Conservation (phyloP, 2,797 vertebrate species). For the Ambastaia sidthimunki region DNA sequence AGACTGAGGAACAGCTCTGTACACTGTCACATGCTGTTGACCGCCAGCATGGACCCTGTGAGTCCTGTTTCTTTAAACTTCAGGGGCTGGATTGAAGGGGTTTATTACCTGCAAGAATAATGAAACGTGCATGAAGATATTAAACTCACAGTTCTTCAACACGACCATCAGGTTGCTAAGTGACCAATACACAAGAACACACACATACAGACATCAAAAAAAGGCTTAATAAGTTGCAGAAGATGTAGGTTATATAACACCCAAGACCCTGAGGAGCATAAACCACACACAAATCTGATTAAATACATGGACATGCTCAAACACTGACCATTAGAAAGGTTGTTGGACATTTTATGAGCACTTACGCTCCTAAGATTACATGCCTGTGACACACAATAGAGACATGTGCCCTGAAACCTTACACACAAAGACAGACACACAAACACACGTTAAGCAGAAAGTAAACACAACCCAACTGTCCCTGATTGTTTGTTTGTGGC, state of each 20-base stretch:
- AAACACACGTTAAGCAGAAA: slow-evolving; percentile 56
- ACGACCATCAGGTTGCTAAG: slow-evolving; percentile 21
- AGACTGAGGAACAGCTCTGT: no score
- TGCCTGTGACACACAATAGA: slow-evolving; percentile 56
- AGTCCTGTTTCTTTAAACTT: no score
- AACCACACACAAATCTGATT: slow-evolving; percentile 61
- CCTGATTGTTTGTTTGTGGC: slow-evolving; percentile 48
- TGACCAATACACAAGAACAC: slow-evolving; percentile 31
- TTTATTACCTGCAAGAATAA: no score
- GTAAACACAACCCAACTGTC: slow-evolving; percentile 58
- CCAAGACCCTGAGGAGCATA: slow-evolving; percentile 46
- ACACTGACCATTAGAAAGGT: slow-evolving; percentile 59
- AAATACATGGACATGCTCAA: slow-evolving; percentile 54
- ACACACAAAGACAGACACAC: slow-evolving; percentile 14
- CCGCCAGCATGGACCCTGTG: no score
- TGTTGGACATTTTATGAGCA: slow-evolving; percentile 59
- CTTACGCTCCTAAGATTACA: slow-evolving; percentile 51
- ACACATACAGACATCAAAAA: slow-evolving; percentile 43
- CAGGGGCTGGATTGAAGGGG: no score
- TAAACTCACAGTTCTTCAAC: no score
- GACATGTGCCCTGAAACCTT: slow-evolving; percentile 49
- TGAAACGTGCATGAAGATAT: no score
- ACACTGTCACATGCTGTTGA: no score
- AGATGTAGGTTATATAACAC: slow-evolving; percentile 50
- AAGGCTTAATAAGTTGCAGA: slow-evolving; percentile 36